Percentiles rank a stretch among this genome's conserved stretches.
Conservation (phyloP, 2,888 invertebrate genomes). For the Dendrolimus houi region DNA sequence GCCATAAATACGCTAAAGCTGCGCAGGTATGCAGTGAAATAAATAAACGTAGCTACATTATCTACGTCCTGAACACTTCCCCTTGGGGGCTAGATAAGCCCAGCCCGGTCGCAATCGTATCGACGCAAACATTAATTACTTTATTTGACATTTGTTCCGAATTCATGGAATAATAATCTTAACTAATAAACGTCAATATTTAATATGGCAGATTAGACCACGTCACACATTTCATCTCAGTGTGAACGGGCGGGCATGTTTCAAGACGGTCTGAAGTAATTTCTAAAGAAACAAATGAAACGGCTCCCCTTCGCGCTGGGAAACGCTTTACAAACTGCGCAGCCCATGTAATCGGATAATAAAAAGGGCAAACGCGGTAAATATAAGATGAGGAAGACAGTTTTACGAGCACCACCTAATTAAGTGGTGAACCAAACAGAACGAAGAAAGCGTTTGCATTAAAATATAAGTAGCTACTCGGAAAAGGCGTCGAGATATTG, state of each 20-base stretch:
- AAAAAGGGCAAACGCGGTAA: conserved; percentile 77
- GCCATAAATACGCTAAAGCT: conserved; percentile 5
- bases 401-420: conserved; percentile 75
- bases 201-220: too few species aligned
- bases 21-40: conserved; percentile 20
- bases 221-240: conserved; percentile 15
- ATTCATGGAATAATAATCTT: conserved; percentile 50
- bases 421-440: conserved; percentile 73
- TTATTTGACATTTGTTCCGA: conserved; percentile 39
- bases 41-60: conserved; percentile 36
- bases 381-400: conserved; percentile 77
- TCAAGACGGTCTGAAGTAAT: conserved; percentile 61
- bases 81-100: conserved; percentile 59
- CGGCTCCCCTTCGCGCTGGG: conserved; percentile 65
- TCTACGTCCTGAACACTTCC: conserved; percentile 41
- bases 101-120: conserved; percentile 62
- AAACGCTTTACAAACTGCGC: conserved; percentile 69
- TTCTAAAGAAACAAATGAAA: conserved; percentile 75
- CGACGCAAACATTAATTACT: conserved; percentile 63
- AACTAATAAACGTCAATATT: conserved; percentile 52
- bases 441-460: conserved; percentile 63
- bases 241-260: conserved; percentile 26
- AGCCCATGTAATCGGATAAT: conserved; percentile 76
- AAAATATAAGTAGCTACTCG: conserved; percentile 26
- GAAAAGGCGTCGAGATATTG: background rate